Evolutionary conservation across 2,888 invertebrate species (phyloP).

Genomic region (Camptogramma bilineatum): DNA sequence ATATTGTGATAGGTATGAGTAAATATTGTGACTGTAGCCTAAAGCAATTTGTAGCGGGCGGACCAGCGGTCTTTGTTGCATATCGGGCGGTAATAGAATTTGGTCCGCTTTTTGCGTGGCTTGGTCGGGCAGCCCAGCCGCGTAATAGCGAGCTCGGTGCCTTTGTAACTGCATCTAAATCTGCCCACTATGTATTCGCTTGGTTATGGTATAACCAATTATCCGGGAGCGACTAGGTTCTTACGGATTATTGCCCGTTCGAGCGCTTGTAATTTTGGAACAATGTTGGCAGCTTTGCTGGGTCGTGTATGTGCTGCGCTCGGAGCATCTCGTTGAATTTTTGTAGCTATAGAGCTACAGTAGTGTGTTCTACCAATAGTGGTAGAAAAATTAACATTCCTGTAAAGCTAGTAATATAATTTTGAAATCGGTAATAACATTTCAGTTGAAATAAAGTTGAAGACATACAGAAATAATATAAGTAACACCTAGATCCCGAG

Average conservation of each 20-base stretch:
- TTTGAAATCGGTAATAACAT: not conserved
- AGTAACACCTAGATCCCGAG: conserved; percentile 26
- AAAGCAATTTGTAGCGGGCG: conserved; percentile 82
- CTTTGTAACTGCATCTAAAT: conserved; percentile 83
- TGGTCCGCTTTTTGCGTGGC: conserved; percentile 82
- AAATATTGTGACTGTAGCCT: conserved; percentile 81
- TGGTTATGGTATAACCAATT: conserved; percentile 66
- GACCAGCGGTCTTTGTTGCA: conserved; percentile 83
- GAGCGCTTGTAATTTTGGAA: conserved; percentile 30
- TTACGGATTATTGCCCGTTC: conserved; percentile 36
- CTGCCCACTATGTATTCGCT: conserved; percentile 65
- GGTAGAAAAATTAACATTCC: not conserved
- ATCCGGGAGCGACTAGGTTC: conserved; percentile 48
- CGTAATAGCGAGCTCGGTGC: conserved; percentile 79
- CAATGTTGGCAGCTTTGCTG: conserved; percentile 27
- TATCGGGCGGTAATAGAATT: conserved; percentile 84
- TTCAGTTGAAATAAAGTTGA: conserved; percentile 27
- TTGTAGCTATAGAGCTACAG: not conserved
- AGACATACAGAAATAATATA: conserved; percentile 37
- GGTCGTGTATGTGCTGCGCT: conserved; percentile 16
- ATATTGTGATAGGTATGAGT: conserved; percentile 69
- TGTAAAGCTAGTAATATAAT: not conserved
- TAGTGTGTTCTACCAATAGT: not conserved
- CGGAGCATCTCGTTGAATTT: conserved; percentile 14
- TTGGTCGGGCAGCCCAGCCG: conserved; percentile 61